Evolutionary conservation across 2,888 invertebrate species (phyloP), one percentile per base, ranked within the genome.

Genomic region (Dasypogon diadema): DNA sequence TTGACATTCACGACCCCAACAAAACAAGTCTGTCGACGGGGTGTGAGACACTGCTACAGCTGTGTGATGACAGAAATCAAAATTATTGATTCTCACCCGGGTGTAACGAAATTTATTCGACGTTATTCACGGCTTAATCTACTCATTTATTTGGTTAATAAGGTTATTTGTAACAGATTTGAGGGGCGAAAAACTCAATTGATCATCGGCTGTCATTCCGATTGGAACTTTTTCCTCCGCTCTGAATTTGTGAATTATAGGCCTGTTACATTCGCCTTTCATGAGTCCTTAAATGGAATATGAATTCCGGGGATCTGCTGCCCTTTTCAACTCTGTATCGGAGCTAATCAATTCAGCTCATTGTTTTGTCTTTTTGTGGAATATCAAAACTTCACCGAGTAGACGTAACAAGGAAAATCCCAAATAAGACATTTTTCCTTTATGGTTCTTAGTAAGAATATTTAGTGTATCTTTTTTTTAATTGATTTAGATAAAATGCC

Each of bases 51-150:
- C 24, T n/a, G 22, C 22, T 54, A 16, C n/a, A 2, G n/a, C 48
- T n/a, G 68, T 68, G 70, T 70, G 70, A 70, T 70, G 70, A 70
- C 70, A 70, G 70, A 70, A 70, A 70, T 70, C 70, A 70, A 70
- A 70, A 70, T 70, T 70, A 70, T 70, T 70, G 70, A 70, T 70
- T 70, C 70, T 51, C 70, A 24, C 14, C 26, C 54, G 54, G 70
- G 54, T 34, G 34, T 70, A 51, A 54, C 70, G 34, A 70, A 70
- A 70, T 70, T 70, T 70, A 70, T 70, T 70, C 37, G 54, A 70
- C 51, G 70, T 54, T 70, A 70, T 70, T 70, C 70, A 54, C 70
- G 70, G 34, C 70, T 51, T 70, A 70, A 70, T 70, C 70, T 51
- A 70, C 54, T 70, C 70, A 70, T 70, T 70, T 70, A 70, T 70